Conservation (phyloP, 2,113 vertebrate genomes). For the Heloderma charlesbogerti region DNA sequence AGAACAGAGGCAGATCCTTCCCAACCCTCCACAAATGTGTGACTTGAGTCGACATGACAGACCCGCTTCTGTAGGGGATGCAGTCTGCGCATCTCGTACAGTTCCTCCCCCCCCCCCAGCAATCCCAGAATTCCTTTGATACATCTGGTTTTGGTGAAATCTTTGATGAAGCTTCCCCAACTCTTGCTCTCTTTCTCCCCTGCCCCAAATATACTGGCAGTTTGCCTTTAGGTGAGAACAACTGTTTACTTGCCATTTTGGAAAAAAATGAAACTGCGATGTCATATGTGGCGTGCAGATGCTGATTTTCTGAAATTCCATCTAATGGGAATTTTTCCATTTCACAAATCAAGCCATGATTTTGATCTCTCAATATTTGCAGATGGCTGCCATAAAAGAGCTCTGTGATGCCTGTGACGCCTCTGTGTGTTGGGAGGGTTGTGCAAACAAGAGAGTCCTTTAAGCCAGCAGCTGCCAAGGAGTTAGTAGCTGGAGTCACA, state of each 20-base stretch:
- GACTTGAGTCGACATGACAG: too few relatives aligned
- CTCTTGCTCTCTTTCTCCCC: not conserved
- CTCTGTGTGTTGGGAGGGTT: fast-evolving
- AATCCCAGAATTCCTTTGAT: not conserved
- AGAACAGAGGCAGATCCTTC: not conserved
- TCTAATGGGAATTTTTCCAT: not conserved
- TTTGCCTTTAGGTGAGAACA: not conserved
- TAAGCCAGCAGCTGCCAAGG: constrained; percentile 41
- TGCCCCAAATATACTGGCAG: not conserved
- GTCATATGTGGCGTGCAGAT: not conserved
- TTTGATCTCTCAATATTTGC: not conserved
- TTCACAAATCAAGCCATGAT: not conserved
- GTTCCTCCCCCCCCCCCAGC: not conserved
- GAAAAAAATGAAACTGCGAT: not conserved
- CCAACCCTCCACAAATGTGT: not conserved
- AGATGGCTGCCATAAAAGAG: not conserved
- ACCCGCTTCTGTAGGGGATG: not conserved
- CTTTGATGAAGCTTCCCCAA: not conserved
- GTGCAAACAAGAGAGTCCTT: not conserved
- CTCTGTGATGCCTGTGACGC: not conserved
- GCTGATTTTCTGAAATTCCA: not conserved
- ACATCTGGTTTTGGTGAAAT: not conserved
- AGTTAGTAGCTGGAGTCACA: constrained; percentile 40
- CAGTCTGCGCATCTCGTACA: not conserved
- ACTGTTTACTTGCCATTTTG: not conserved